These are phyloP conservation scores for Phyllotreta cruciferae DNA, from an alignment of 2,888 invertebrate species.

Conservation along the genomic window DNA sequence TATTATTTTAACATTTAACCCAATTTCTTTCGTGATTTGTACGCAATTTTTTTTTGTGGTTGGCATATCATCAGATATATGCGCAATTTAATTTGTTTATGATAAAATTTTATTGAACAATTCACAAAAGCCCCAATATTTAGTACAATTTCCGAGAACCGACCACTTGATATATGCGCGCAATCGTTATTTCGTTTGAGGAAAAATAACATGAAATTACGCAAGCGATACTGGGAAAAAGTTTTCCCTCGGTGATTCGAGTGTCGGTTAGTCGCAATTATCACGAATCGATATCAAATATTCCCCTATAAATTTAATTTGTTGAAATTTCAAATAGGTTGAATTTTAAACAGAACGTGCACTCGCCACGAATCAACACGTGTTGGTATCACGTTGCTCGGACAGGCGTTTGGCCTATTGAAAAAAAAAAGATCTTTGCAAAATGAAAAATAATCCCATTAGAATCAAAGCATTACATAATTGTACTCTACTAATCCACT, in stretches of 20 bases:
- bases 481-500: not conserved
- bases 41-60: conserved; percentile 26
- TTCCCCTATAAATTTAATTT: too few relatives aligned
- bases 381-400: conserved; percentile 44
- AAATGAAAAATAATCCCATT: conserved; percentile 32
- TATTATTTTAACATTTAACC: too few relatives aligned
- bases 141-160: conserved; percentile 33
- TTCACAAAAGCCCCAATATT: conserved; percentile 31
- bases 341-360: conserved; percentile 22
- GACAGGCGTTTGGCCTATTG: conserved; percentile 26
- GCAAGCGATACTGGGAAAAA: too few relatives aligned
- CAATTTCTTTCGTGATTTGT: too few relatives aligned
- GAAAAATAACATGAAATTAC: conserved; percentile 8
- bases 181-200: conserved; percentile 15
- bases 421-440: conserved; percentile 26
- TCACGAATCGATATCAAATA: too few relatives aligned
- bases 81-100: conserved; percentile 39
- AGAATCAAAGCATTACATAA: conserved; percentile 15
- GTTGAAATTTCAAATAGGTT: too few relatives aligned
- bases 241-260: too few relatives aligned
- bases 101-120: conserved; percentile 34
- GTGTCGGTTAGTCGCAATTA: too few relatives aligned
- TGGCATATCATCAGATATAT: conserved; percentile 31
- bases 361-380: conserved; percentile 34
- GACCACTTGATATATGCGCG: not conserved